These are phyloP conservation scores for Volucella zonaria DNA, from an alignment of 2,888 invertebrate genomes.

Conservation along the genomic window DNA sequence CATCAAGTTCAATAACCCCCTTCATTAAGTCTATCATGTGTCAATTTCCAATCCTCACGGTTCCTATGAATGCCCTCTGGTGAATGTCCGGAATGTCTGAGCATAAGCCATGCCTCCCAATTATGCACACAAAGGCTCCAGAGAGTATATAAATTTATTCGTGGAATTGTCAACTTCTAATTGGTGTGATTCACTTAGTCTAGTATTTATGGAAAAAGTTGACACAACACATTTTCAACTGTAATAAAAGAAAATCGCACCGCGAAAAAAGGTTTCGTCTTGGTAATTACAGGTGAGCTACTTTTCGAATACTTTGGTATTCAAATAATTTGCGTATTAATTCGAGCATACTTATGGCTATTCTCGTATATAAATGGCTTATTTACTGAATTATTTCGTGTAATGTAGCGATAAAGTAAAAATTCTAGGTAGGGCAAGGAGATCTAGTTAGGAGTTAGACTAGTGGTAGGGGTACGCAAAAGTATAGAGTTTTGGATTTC, in stretches of 20 bases:
- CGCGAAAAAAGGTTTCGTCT: not conserved
- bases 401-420: conserved; percentile 15
- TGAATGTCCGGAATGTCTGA: not conserved
- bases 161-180: conserved; percentile 21
- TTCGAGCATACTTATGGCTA: no score
- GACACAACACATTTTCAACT: conserved; percentile 10
- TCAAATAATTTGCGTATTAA: conserved; percentile 29
- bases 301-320: not conserved
- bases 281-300: not conserved
- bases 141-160: conserved; percentile 21
- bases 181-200: conserved; percentile 44
- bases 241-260: not conserved
- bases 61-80: not conserved
- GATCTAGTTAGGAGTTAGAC: not conserved
- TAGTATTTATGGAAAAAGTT: conserved; percentile 2
- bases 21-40: conserved; percentile 21
- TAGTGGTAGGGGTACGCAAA: not conserved
- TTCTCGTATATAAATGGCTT: not conserved
- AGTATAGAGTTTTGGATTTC: not conserved
- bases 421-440: conserved; percentile 2
- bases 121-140: conserved; percentile 15
- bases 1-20: conserved; percentile 66
- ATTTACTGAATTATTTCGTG: conserved; percentile 27
- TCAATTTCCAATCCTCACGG: conserved; percentile 56
- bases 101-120: conserved; percentile 3